phyloP scores from a whole-genome alignment of 2,113 vertebrate genomes.

The Marmota flaviventris region DNA sequence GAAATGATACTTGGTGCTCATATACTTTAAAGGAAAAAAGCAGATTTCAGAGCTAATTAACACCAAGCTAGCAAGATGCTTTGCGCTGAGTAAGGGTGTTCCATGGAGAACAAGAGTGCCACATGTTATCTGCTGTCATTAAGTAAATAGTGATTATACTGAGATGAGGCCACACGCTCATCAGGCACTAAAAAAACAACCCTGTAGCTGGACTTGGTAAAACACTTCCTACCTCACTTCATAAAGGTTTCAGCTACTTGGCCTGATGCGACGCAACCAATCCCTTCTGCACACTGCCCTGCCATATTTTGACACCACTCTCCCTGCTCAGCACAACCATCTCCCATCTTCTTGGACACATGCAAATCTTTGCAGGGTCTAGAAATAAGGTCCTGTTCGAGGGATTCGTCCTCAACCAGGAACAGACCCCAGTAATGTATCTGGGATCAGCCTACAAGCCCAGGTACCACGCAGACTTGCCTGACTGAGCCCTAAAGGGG shows the following conservation, averaged over 20 bases:
- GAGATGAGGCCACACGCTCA: background rate
- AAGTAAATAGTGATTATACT: background rate
- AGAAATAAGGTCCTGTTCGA: background rate
- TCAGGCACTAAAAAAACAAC: background rate
- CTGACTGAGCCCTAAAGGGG: too few species aligned
- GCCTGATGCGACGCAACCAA: background rate
- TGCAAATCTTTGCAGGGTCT: background rate
- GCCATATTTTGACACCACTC: background rate
- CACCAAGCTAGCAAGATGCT: rapidly evolving
- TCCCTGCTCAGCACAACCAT: background rate
- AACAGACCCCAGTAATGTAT: rapidly evolving
- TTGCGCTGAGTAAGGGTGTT: background rate
- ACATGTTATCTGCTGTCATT: background rate
- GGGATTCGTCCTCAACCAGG: background rate
- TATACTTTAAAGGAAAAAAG: background rate
- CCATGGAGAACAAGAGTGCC: rapidly evolving
- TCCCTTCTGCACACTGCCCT: background rate
- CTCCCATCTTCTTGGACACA: background rate
- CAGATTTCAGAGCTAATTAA: background rate
- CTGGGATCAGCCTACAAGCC: background rate
- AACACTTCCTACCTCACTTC: background rate
- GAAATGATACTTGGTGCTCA: conserved; percentile 30
- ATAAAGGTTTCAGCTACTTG: background rate
- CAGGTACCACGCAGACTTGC: background rate
- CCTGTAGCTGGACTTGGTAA: too few species aligned